Base-by-base conservation (phyloP, 2,888 invertebrate species). In the Nephrotoma appendiculata region DNA sequence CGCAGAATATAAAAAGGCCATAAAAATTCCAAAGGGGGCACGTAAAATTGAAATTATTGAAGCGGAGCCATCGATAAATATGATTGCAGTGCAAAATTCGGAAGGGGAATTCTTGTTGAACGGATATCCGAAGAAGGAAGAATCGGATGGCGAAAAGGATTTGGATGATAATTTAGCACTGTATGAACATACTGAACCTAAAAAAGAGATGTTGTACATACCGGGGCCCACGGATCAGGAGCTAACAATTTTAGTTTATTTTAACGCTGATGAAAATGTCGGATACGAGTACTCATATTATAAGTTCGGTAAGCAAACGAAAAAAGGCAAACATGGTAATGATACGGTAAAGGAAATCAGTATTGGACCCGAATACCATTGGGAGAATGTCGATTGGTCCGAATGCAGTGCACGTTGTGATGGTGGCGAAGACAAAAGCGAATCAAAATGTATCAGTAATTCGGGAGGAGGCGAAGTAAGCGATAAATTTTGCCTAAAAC, bases 331-430 rank as follows among this genome's bases (percentile, higher is more conserved):
- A 41, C 15, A n/a, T n/a, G 31, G 5, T 2, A 48, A 71, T 11
- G 41, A 41, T 1, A 12, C 42, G 41, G 84, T 43, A 5, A 41
- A 41, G 5, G 45, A 83, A 86, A 11, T 6, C 11, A 15, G 42
- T 44, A 45, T 41, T 48, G 9, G 31, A 1, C 15, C 52, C 7
- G 71, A 71, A 3, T 95, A 94, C 89, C 92, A 92, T 86, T 95
- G 95, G 95, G 92, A 93, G 88, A 92, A 93, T 88, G 91, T 93
- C 43, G 94, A 94, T 87, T 95, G 94, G 94, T 92, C 92, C 0
- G 92, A 94, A 43, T 95, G 95, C 89, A 93, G 93, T 0, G 92
- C 91, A 0, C 93, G 93, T 11, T 95, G 95, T 90, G 95, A 94
- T 1, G 94, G 94, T 87, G 95, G 95, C 87, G 91, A 90, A 71